Evolutionary conservation across 1,140 invertebrate species (phyloP).

Genomic region (Oreohelix idahoensis): DNA sequence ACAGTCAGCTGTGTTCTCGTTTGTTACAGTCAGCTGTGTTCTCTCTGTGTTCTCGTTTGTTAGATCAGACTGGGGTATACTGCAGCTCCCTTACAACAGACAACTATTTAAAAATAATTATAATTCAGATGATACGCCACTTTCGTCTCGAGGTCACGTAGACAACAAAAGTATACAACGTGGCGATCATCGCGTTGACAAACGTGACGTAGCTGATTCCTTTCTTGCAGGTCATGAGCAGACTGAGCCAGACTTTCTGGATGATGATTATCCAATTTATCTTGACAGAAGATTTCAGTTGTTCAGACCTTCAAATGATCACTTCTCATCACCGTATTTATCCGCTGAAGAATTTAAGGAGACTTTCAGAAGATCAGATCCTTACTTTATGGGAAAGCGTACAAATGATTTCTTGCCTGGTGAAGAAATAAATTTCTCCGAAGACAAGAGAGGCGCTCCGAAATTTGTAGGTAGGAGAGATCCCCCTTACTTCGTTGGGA

Average conservation of each 20-base stretch:
- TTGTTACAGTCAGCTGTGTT: too few species aligned
- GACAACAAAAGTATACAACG: not conserved
- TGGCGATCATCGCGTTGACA: not conserved
- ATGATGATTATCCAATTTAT: not conserved
- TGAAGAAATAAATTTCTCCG: not conserved
- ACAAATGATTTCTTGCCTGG: not conserved
- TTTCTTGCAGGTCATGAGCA: not conserved
- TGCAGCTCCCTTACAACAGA: not conserved
- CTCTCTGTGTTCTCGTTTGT: too few species aligned
- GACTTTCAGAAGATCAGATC: constrained; percentile 18
- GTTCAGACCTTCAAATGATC: not conserved
- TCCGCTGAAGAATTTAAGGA: constrained; percentile 22
- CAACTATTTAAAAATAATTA: not conserved
- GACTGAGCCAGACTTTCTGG: not conserved
- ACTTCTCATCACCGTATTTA: not conserved
- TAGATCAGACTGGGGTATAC: not conserved
- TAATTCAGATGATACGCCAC: not conserved
- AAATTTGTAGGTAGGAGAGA: not conserved
- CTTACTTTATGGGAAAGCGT: constrained; percentile 13
- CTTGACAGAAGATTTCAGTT: not conserved
- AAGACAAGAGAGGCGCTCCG: not conserved
- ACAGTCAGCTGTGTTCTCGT: too few species aligned
- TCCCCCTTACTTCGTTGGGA: not conserved
- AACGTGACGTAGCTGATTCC: not conserved
- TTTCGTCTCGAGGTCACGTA: too few species aligned